These are phyloP conservation scores for Talpa occidentalis DNA, from an alignment of 2,113 vertebrate genomes.

Conservation along the genomic window DNA sequence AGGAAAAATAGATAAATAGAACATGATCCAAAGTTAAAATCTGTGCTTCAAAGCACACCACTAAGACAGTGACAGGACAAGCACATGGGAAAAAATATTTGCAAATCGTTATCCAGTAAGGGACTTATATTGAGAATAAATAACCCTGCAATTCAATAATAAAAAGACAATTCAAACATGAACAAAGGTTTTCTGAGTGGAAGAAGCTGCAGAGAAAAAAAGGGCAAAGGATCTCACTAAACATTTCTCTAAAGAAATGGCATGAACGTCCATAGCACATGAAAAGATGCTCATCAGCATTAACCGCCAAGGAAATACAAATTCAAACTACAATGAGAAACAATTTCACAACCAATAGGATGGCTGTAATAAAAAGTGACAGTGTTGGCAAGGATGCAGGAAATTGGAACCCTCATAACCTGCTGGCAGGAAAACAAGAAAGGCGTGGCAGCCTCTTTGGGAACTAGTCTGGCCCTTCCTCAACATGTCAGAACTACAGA, in stretches of 20 bases:
- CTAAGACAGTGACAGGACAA: not conserved
- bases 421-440: fast-evolving
- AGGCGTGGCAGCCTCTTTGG: too few relatives aligned
- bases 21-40: not conserved
- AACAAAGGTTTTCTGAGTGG: too few relatives aligned
- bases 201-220: too few relatives aligned
- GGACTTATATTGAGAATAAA: not conserved
- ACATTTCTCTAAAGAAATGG: not conserved
- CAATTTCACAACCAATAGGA: not conserved
- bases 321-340: not conserved
- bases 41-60: not conserved
- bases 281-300: not conserved
- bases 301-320: not conserved
- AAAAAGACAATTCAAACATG: not conserved
- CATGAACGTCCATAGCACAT: not conserved
- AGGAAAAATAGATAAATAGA: not conserved
- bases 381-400: not conserved
- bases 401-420: fast-evolving
- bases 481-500: too few relatives aligned
- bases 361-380: fast-evolving
- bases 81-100: not conserved
- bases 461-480: not conserved
- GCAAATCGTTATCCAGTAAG: not conserved
- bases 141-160: not conserved
- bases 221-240: too few relatives aligned